phyloP scores from a whole-genome alignment of 2,797 vertebrate genomes.

The Rachycentron canadum region DNA sequence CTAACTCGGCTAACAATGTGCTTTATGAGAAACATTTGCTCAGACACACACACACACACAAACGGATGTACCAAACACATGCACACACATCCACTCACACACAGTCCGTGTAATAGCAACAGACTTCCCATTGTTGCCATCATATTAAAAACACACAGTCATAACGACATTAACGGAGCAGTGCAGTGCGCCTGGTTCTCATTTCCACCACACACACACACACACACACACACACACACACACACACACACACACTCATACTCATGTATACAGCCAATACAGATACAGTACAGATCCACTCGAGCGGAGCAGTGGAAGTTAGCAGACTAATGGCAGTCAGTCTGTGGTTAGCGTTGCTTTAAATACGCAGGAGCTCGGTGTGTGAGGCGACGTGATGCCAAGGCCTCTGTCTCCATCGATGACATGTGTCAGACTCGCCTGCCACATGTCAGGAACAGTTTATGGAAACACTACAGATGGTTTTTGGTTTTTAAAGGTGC shows the following conservation, averaged over 20 bases:
- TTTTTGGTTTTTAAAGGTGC: slow-evolving; percentile 65
- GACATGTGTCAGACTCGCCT: slow-evolving; percentile 82
- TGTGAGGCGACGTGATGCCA: slow-evolving; percentile 76
- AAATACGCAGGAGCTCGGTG: slow-evolving; percentile 72
- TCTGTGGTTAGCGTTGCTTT: slow-evolving; percentile 81
- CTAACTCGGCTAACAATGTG: slow-evolving; percentile 73
- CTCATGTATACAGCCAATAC: slow-evolving; percentile 64
- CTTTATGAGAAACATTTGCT: slow-evolving; percentile 81
- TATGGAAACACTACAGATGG: slow-evolving; percentile 71
- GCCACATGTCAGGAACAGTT: slow-evolving; percentile 79
- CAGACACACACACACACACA: slow-evolving; percentile 44
- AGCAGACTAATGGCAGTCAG: slow-evolving; percentile 83
- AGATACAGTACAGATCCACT: slow-evolving; percentile 75
- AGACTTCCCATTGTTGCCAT: slow-evolving; percentile 79
- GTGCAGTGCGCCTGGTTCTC: slow-evolving; percentile 76
- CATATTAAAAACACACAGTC: slow-evolving; percentile 81
- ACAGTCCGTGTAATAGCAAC: slow-evolving; percentile 72
- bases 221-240: slow-evolving; percentile 37
- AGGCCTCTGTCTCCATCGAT: slow-evolving; percentile 80
- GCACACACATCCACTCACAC: slow-evolving; percentile 49
- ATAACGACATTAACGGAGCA: slow-evolving; percentile 77
- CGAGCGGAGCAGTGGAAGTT: slow-evolving; percentile 75
- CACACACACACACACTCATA: slow-evolving; percentile 38
- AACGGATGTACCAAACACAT: slow-evolving; percentile 61
- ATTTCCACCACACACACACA: slow-evolving; percentile 70